Evolutionary conservation across 92 coral and sea anemone species (phyloP).

Genomic region (Desmophyllum pertusum): DNA sequence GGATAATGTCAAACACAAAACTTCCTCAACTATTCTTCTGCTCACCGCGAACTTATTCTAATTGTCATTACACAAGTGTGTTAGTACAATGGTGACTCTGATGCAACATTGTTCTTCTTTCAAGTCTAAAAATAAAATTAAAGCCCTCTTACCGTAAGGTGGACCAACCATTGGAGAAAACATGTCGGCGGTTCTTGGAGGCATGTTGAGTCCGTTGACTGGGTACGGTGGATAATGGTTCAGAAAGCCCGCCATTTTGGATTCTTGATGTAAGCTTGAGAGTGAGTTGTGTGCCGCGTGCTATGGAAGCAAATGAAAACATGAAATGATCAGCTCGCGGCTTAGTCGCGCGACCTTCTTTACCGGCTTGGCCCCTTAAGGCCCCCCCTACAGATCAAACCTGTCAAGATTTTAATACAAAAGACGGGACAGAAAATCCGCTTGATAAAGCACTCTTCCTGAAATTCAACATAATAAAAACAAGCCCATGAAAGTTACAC

Average conservation of each 20-base stretch:
- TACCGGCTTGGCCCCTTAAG: constrained; percentile 45
- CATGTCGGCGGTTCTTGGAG: constrained; percentile 83
- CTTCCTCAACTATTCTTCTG: background rate
- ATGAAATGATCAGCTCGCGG: constrained; percentile 35
- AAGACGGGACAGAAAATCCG: constrained; percentile 75
- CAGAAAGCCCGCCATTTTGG: constrained; percentile 88
- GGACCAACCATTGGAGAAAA: constrained; percentile 86
- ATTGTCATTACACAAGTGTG: constrained; percentile 12
- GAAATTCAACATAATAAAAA: constrained; percentile 58
- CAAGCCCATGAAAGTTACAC: constrained; percentile 47
- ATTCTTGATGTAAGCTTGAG: constrained; percentile 31
- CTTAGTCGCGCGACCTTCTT: constrained; percentile 66
- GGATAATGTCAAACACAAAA: background rate
- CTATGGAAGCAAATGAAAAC: constrained; percentile 36
- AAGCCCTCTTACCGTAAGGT: constrained; percentile 68
- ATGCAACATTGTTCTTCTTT: background rate
- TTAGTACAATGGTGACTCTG: background rate
- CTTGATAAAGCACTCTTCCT: constrained; percentile 75
- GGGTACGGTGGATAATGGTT: constrained; percentile 91
- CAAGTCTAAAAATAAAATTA: constrained; percentile 22
- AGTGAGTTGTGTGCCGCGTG: constrained; percentile 41
- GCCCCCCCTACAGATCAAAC: constrained; percentile 83
- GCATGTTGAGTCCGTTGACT: constrained; percentile 78
- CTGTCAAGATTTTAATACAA: constrained; percentile 80
- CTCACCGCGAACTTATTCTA: constrained; percentile 1